Percentiles rank a stretch among this genome's conserved stretches.
Conservation (phyloP, 2,113 vertebrate genomes). For the Erinaceus europaeus region DNA sequence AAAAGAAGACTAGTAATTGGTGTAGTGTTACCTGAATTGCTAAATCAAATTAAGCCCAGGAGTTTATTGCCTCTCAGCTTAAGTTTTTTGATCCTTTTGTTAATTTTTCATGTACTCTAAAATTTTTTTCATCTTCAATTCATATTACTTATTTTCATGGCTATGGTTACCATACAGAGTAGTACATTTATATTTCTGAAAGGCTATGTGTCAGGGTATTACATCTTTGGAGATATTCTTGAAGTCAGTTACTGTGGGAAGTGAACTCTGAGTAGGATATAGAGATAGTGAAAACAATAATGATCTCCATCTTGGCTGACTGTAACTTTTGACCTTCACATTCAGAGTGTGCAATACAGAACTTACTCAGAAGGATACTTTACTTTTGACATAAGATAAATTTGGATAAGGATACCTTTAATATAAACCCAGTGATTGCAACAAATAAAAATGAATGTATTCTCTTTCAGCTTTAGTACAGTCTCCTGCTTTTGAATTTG, state of each 20-base stretch:
- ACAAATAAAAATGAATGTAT: not conserved
- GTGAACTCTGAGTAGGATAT: not conserved
- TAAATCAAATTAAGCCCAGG: not conserved
- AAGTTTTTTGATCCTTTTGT: not conserved
- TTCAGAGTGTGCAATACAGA: not conserved
- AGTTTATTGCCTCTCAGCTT: not conserved
- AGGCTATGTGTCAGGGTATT: not conserved
- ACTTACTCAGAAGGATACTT: not conserved
- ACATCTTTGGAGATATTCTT: not conserved
- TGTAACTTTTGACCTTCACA: not conserved
- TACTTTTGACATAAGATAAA: not conserved
- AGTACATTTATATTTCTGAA: not conserved
- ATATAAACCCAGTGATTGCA: not conserved
- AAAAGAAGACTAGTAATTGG: not conserved
- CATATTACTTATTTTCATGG: not conserved
- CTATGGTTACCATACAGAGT: not conserved
- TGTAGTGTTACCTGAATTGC: accelerated
- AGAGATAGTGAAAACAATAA: not conserved
- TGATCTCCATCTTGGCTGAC: not conserved
- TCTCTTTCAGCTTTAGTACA: not conserved
- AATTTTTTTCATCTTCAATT: not conserved
- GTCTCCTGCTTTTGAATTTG: not conserved
- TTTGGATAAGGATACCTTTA: not conserved
- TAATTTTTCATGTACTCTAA: not conserved
- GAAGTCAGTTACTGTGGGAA: not conserved